Conservation (phyloP, 2,797 vertebrate species). For the Chelon labrosus region DNA sequence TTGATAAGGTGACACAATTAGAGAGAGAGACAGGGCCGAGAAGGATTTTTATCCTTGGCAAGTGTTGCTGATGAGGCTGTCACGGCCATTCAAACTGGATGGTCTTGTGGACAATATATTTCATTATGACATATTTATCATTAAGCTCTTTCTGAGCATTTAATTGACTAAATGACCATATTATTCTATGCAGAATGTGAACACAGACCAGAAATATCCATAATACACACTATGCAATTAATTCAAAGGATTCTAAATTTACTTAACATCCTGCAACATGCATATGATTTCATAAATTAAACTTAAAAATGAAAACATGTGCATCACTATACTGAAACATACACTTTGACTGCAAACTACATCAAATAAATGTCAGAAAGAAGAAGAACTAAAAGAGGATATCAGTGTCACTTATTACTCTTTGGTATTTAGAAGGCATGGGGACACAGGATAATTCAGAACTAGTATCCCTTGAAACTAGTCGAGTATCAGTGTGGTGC, state of each 20-base stretch:
- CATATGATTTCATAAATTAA: not conserved
- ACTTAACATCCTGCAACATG: not conserved
- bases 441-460: constrained; percentile 23
- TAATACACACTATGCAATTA: constrained; percentile 1
- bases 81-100: constrained; percentile 27
- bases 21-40: constrained; percentile 44
- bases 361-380: no score
- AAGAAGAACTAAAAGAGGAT: constrained; percentile 1
- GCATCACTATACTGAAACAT: no score
- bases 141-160: constrained; percentile 21
- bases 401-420: not conserved
- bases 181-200: constrained; percentile 2
- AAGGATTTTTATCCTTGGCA: constrained; percentile 34
- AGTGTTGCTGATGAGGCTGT: constrained; percentile 47
- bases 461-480: constrained; percentile 27
- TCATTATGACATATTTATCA: constrained; percentile 20
- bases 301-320: not conserved
- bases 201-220: constrained; percentile 1
- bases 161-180: constrained; percentile 10
- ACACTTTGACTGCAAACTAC: not conserved
- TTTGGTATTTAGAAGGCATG: constrained; percentile 25
- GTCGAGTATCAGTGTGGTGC: constrained; percentile 28
- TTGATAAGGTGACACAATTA: constrained; percentile 78
- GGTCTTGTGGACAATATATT: constrained; percentile 34
- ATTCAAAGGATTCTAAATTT: constrained; percentile 2